Conservation (phyloP, 2,888 invertebrate genomes). For the Drepana falcataria region DNA sequence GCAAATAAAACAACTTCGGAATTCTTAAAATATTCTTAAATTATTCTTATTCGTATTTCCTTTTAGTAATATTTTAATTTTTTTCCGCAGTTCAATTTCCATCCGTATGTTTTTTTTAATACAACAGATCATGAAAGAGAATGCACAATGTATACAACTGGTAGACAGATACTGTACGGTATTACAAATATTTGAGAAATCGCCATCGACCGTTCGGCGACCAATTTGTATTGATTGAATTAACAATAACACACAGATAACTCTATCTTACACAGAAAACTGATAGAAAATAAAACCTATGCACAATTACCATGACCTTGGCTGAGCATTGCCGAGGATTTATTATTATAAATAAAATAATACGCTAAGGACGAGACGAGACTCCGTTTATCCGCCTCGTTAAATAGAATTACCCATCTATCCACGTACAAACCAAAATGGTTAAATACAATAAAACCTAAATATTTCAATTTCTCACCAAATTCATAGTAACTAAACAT, state of each 20-base stretch:
- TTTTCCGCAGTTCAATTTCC: constrained; percentile 14
- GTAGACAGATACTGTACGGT: background rate
- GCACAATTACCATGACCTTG: background rate
- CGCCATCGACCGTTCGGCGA: background rate
- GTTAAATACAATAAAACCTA: background rate
- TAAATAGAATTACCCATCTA: background rate
- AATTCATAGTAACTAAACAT: background rate
- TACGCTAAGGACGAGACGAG: background rate
- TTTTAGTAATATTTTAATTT: constrained; percentile 25
- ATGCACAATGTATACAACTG: constrained; percentile 13
- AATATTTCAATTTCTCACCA: background rate
- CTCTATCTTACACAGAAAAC: background rate
- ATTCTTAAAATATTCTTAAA: constrained; percentile 59
- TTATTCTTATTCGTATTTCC: constrained; percentile 48
- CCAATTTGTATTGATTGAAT: background rate
- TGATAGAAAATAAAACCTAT: background rate
- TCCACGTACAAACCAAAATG: background rate
- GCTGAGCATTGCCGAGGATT: background rate
- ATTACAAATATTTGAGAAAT: background rate
- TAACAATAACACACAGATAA: background rate
- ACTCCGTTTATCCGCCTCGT: background rate
- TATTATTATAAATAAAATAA: background rate
- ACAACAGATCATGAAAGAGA: constrained; percentile 6
- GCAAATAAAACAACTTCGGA: constrained; percentile 53
- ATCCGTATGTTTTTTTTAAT: constrained; percentile 16